Evolutionary conservation across 1,140 invertebrate species (phyloP).

Genomic region (Drosophila truncata): DNA sequence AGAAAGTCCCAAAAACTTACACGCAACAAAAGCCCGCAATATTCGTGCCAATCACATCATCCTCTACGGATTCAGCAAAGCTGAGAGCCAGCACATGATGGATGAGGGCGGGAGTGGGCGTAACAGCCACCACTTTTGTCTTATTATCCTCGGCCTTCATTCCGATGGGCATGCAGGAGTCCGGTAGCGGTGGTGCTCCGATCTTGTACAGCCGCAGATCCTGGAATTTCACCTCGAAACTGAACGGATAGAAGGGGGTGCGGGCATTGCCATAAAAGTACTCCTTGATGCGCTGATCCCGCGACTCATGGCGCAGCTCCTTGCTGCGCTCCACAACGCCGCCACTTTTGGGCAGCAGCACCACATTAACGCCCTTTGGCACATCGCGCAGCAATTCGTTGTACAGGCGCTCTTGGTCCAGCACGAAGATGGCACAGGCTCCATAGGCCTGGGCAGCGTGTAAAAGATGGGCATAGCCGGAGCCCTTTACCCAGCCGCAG

Average conservation of each 20-base stretch:
- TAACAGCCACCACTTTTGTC: slow-evolving; percentile 95
- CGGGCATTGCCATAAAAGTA: slow-evolving; percentile 96
- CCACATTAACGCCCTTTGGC: slow-evolving; percentile 96
- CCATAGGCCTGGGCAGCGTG: slow-evolving; percentile 97
- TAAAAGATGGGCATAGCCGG: slow-evolving; percentile 93
- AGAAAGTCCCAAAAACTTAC: slow-evolving; percentile 88
- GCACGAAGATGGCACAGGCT: slow-evolving; percentile 97
- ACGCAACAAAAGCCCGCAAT: slow-evolving; percentile 97
- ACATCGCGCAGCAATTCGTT: slow-evolving; percentile 97
- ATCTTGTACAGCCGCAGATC: slow-evolving; percentile 97
- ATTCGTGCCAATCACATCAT: slow-evolving; percentile 95
- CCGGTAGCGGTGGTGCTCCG: slow-evolving; percentile 95
- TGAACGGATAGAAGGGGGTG: slow-evolving; percentile 95
- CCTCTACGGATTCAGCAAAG: slow-evolving; percentile 90
- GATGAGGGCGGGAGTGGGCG: slow-evolving; percentile 90
- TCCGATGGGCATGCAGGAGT: slow-evolving; percentile 97
- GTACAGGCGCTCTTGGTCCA: slow-evolving; percentile 98
- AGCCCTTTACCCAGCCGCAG: slow-evolving; percentile 98
- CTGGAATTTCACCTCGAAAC: slow-evolving; percentile 94
- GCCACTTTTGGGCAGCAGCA: slow-evolving; percentile 98
- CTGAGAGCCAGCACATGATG: slow-evolving; percentile 96
- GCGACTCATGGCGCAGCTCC: slow-evolving; percentile 89
- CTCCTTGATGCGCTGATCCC: slow-evolving; percentile 94
- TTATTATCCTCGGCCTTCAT: slow-evolving; percentile 97
- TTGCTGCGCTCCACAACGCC: slow-evolving; percentile 96